Base-by-base conservation (phyloP, 1,140 invertebrate genomes). In the Drosophila nigrodunni region DNA sequence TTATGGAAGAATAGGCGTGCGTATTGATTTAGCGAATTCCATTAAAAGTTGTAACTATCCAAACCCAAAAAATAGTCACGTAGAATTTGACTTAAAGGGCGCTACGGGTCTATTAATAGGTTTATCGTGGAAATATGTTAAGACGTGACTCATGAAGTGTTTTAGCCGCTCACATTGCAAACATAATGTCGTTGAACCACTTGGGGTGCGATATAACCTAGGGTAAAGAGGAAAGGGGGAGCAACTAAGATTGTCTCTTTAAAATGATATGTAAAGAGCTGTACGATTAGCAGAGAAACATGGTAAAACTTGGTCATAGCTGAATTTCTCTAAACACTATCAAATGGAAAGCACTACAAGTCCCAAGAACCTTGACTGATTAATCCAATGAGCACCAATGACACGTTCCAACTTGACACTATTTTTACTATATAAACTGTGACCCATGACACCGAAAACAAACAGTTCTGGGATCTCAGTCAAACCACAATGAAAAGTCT, bases 151-250 rank as follows among this genome's bases (percentile, higher is more conserved):
- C 25, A 44, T 37, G 2, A 44, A 60, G 34, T 55, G 9, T 47
- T 60, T 8, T 30, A 7, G 49, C 10, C 47, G 39, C 50, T 13
- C 10, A 13, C 25, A 15, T 15, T 18, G 9, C 35, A 44, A 25
- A 7, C 49, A 9, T 52, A 74, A 70, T 57, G 66, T 74, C 66
- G 66, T 64, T 74, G 72, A 74, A 74, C 72, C 46, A 70, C 10
- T 37, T 35, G 15, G 41, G 15, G 3, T 62, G 41, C 7, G 39
- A 64, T 62, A 46, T 6, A 30, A 30, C 18, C 18, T 2, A 30
- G 25, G 3, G 25, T 30, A 6, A 30, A 5, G 1, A 2, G 25
- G 25, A 30, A 30, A 30, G 10, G 9, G 34, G 21, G 10, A 10
- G 39, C 37, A 43, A 1, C 54, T 25, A n/a, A 25, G 13, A 35